A percentile compares a stretch with the other conserved stretches of the same genome.
Evolutionary conservation across 2,888 invertebrate species (phyloP).

Genomic region (Epistrophe eligans): DNA sequence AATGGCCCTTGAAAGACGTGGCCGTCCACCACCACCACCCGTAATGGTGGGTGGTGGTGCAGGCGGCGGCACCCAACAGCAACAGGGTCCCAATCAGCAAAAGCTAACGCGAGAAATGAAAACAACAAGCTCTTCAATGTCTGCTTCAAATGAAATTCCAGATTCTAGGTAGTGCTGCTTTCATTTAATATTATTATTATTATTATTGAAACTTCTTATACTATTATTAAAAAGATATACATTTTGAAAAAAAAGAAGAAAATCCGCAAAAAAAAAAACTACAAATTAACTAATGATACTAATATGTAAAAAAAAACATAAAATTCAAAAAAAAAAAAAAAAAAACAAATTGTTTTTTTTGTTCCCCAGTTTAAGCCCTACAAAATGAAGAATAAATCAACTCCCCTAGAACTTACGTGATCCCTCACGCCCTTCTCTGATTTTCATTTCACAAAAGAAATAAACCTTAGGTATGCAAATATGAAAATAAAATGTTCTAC

Average conservation of each 20-base stretch:
- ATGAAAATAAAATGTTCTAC: constrained; percentile 40
- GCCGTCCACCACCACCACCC: constrained; percentile 81
- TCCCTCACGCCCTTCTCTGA: constrained; percentile 32
- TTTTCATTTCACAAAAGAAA: constrained; percentile 26
- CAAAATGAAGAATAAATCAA: constrained; percentile 4
- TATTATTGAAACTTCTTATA: constrained; percentile 84
- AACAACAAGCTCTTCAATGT: constrained; percentile 78
- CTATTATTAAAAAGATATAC: constrained; percentile 78
- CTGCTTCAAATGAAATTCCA: constrained; percentile 84
- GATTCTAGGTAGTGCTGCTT: constrained; percentile 84
- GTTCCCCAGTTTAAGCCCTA: constrained; percentile 24
- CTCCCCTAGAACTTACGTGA: constrained; percentile 39
- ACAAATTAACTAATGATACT: constrained; percentile 73
- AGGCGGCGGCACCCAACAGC: constrained; percentile 76
- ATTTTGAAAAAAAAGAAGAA: constrained; percentile 60
- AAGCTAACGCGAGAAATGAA: constrained; percentile 80
- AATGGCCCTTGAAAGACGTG: constrained; percentile 81
- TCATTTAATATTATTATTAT: constrained; percentile 79
- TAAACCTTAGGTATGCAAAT: constrained; percentile 62
- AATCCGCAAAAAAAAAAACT: constrained; percentile 46
- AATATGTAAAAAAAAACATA: constrained; percentile 63
- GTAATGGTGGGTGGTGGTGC: constrained; percentile 49
- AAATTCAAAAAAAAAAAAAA: constrained; percentile 57
- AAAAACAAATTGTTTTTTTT: constrained; percentile 62
- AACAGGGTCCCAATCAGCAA: constrained; percentile 77